Evolutionary conservation across 2,113 vertebrate species (phyloP).

Genomic region (Cervus canadensis): DNA sequence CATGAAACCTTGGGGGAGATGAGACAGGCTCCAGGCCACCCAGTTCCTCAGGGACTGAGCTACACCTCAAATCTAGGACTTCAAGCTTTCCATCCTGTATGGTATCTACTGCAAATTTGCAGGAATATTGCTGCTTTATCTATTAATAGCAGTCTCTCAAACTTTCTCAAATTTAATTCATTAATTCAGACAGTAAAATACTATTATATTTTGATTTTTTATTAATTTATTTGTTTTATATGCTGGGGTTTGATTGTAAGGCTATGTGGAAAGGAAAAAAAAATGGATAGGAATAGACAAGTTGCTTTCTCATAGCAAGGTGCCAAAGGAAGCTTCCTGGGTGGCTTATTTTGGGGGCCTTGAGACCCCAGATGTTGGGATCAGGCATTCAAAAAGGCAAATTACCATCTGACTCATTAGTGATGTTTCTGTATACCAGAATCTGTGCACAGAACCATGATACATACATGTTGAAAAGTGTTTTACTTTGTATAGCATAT

Average conservation of each 20-base stretch:
- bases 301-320: background rate
- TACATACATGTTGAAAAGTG: rapidly evolving
- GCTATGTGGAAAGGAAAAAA: background rate
- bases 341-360: background rate
- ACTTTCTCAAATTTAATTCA: background rate
- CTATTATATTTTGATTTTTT: background rate
- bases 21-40: background rate
- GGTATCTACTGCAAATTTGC: background rate
- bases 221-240: background rate
- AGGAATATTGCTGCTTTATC: background rate
- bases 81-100: rapidly evolving
- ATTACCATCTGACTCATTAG: background rate
- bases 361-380: background rate
- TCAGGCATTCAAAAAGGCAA: too few species aligned
- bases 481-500: too few species aligned
- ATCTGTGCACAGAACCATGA: rapidly evolving
- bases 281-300: background rate
- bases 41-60: background rate
- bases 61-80: background rate
- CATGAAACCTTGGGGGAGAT: background rate
- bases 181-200: background rate
- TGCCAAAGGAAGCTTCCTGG: background rate
- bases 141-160: background rate
- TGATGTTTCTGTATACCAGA: background rate
- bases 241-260: background rate